Conservation (phyloP, 2,113 vertebrate species). For the Vanacampus margaritifer region DNA sequence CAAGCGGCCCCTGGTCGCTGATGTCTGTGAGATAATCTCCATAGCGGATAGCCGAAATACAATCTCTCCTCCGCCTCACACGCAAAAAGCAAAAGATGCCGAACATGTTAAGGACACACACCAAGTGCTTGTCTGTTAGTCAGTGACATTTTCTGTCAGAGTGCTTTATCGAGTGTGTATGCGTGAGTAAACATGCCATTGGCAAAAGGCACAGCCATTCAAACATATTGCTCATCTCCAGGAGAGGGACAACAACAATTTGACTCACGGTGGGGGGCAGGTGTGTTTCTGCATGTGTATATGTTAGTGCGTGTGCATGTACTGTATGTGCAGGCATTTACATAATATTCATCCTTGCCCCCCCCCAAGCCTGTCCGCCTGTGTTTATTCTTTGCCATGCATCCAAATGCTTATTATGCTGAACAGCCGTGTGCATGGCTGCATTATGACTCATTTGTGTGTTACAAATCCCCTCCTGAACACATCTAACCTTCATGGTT, state of each 20-base stretch:
- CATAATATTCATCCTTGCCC: background rate
- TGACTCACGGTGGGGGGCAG: slow-evolving; percentile 14
- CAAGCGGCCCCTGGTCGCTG: background rate
- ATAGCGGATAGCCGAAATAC: background rate
- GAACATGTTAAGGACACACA: slow-evolving; percentile 31
- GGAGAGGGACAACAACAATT: slow-evolving; percentile 16
- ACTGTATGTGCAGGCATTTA: slow-evolving; percentile 9
- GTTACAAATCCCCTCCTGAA: slow-evolving; percentile 49
- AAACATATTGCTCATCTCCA: slow-evolving; percentile 34
- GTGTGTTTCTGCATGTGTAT: slow-evolving; percentile 18
- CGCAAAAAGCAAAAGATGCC: slow-evolving; percentile 16
- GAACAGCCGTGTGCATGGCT: slow-evolving; percentile 46
- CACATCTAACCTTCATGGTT: slow-evolving; percentile 55
- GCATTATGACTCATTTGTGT: slow-evolving; percentile 55
- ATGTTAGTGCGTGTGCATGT: background rate
- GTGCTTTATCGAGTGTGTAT: slow-evolving; percentile 24
- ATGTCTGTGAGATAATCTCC: background rate
- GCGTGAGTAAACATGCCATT: slow-evolving; percentile 42
- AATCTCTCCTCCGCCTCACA: slow-evolving; percentile 14
- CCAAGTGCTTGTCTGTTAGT: slow-evolving; percentile 7
- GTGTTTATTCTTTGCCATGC: slow-evolving; percentile 28
- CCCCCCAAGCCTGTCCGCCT: slow-evolving; percentile 8
- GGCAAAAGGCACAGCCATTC: slow-evolving; percentile 42
- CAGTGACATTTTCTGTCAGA: slow-evolving; percentile 24
- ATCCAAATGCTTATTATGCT: slow-evolving; percentile 19